Evolutionary conservation across 92 coral and sea anemone genomes (phyloP).

Genomic region (Phenganax stokvisi): DNA sequence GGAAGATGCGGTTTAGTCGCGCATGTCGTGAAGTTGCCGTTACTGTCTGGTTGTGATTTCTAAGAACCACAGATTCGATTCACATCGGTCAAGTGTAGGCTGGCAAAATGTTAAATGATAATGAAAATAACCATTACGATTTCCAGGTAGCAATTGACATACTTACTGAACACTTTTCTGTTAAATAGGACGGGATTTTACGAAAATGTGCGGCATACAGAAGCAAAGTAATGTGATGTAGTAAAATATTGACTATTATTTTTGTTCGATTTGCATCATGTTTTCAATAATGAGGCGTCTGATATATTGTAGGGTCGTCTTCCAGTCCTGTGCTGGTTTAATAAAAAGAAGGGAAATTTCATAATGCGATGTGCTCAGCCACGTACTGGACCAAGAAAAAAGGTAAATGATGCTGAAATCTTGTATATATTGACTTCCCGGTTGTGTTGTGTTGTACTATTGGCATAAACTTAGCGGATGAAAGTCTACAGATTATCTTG

Average conservation of each 20-base stretch:
- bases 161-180: neutral
- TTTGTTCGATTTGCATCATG: neutral
- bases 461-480: no score
- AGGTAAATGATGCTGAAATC: conserved; percentile 46
- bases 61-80: no score
- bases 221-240: conserved; percentile 62
- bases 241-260: neutral
- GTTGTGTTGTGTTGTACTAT: no score
- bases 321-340: conserved; percentile 91
- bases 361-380: conserved; percentile 99
- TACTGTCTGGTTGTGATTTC: no score
- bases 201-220: conserved; percentile 72
- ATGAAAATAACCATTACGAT: neutral
- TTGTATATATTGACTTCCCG: neutral
- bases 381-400: conserved; percentile 89
- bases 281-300: neutral
- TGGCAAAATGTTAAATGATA: no score
- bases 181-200: conserved; percentile 67
- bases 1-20: no score
- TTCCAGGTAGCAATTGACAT: neutral
- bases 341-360: conserved; percentile 79
- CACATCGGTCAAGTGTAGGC: no score
- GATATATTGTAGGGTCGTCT: conserved; percentile 65
- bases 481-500: no score
- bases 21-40: no score